These are phyloP conservation scores for Salvelinus alpinus DNA, from an alignment of 2,113 vertebrate genomes.

Conservation along the genomic window DNA sequence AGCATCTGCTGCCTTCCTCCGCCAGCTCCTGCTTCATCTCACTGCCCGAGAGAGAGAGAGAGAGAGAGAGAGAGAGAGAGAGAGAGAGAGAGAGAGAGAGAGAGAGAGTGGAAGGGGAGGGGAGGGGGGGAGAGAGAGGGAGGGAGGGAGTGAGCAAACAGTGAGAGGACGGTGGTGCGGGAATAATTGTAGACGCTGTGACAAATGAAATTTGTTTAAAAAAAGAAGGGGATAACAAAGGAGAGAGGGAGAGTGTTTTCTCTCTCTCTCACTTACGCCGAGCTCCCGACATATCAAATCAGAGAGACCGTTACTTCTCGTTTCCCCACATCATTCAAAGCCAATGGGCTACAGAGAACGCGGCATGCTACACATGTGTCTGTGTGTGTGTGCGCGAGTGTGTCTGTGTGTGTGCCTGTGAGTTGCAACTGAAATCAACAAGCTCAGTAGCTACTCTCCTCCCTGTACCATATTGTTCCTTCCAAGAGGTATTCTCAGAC, in stretches of 20 bases:
- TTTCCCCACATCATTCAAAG: constrained; percentile 39
- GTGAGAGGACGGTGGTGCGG: constrained; percentile 31
- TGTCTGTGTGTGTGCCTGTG: not conserved
- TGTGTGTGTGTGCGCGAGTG: not conserved
- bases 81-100: constrained; percentile 21
- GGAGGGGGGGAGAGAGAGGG: constrained; percentile 27
- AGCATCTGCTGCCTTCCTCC: constrained; percentile 92
- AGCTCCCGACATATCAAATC: constrained; percentile 55
- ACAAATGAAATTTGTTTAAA: constrained; percentile 28
- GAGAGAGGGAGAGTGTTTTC: not conserved
- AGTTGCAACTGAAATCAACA: not conserved
- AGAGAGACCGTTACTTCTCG: constrained; percentile 40
- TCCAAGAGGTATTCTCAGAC: too few species aligned
- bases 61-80: not conserved
- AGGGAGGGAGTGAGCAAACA: not conserved
- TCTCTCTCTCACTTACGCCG: constrained; percentile 11
- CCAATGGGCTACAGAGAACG: not conserved
- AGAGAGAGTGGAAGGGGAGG: not conserved
- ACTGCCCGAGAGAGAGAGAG: constrained; percentile 68
- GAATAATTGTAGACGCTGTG: constrained; percentile 54
- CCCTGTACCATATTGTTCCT: too few species aligned
- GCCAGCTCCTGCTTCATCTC: constrained; percentile 95
- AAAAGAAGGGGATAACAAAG: constrained; percentile 35
- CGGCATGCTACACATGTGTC: not conserved
- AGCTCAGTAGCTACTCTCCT: not conserved